Evolutionary conservation across 2,888 invertebrate genomes (phyloP).

Genomic region (Chaetogeoica ovagalla): DNA sequence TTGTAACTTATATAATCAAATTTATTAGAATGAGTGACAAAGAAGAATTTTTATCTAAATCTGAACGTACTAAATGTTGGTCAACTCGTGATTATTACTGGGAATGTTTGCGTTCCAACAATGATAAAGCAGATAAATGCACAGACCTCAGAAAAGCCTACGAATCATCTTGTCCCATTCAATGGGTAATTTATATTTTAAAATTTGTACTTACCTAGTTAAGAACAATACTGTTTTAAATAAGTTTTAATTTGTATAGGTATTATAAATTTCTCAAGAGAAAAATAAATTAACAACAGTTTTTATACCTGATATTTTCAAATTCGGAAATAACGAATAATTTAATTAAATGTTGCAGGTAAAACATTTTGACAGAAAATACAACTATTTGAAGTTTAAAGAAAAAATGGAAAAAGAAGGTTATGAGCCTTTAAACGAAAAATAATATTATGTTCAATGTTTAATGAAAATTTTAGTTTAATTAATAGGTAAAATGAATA

Average conservation of each 20-base stretch:
- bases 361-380: constrained; percentile 89
- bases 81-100: constrained; percentile 82
- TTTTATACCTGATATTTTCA: too few relatives aligned
- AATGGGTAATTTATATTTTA: constrained; percentile 68
- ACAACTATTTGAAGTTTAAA: constrained; percentile 85
- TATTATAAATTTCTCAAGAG: neutral
- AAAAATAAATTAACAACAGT: neutral
- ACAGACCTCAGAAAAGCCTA: constrained; percentile 72
- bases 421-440: constrained; percentile 73
- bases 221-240: too few relatives aligned
- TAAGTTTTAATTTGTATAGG: neutral
- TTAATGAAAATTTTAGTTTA: constrained; percentile 24
- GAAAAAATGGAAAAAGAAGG: constrained; percentile 83
- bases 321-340: neutral
- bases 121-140: constrained; percentile 67
- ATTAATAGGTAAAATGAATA: constrained; percentile 25
- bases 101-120: constrained; percentile 77
- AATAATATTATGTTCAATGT: constrained; percentile 21
- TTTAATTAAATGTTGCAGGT: constrained; percentile 62
- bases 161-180: constrained; percentile 76
- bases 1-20: neutral
- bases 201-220: neutral
- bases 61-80: constrained; percentile 82
- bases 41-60: constrained; percentile 71
- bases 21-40: constrained; percentile 41